A percentile compares a stretch with the other conserved stretches of the same genome.
These are phyloP conservation scores for Melangyna quadrimaculata DNA, from an alignment of 2,888 invertebrate species.

Conservation along the genomic window DNA sequence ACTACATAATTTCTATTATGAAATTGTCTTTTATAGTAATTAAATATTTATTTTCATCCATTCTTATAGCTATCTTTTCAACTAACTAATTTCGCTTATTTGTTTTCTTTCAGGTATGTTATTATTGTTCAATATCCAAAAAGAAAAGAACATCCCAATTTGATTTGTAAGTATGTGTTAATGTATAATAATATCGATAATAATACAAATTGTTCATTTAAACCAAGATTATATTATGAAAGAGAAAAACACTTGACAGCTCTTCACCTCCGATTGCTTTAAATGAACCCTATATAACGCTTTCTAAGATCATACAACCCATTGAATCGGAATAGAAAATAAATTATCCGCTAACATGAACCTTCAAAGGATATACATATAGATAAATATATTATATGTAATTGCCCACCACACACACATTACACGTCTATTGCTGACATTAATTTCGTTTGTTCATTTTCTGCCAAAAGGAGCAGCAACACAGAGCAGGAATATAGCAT, in stretches of 20 bases:
- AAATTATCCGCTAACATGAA: constrained; percentile 52
- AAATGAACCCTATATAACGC: constrained; percentile 33
- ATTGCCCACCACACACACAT: constrained; percentile 24
- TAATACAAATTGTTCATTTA: constrained; percentile 4
- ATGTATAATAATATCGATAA: neutral
- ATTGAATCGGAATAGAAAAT: constrained; percentile 52
- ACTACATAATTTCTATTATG: no score
- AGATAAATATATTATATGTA: neutral
- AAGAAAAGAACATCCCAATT: neutral
- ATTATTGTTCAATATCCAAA: neutral
- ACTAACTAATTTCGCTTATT: no score
- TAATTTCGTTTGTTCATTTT: constrained; percentile 46
- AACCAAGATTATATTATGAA: constrained; percentile 3
- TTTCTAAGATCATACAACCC: constrained; percentile 46
- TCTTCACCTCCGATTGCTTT: constrained; percentile 35
- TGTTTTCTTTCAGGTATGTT: constrained; percentile 54
- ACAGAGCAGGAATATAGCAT: no score
- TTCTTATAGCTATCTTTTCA: no score
- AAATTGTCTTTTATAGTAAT: no score
- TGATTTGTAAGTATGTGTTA: constrained; percentile 1
- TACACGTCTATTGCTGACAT: constrained; percentile 21
- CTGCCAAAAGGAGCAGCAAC: constrained; percentile 28
- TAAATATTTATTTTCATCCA: no score
- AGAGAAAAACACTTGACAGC: constrained; percentile 40
- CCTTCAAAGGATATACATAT: constrained; percentile 29